These are phyloP conservation scores for Dicentrarchus labrax DNA, from an alignment of 2,113 vertebrate genomes.

Conservation along the genomic window DNA sequence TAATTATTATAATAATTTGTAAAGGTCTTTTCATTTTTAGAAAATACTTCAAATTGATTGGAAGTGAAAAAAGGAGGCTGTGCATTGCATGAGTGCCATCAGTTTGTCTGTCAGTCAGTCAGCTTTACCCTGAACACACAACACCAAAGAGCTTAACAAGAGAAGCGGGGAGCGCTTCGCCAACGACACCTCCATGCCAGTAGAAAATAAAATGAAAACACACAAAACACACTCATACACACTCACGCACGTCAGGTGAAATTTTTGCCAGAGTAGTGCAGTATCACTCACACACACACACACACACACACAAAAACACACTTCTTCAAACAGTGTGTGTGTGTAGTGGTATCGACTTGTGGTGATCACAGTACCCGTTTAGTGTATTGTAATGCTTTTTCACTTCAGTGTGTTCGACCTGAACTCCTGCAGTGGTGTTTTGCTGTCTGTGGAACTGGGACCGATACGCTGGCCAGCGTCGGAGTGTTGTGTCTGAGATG, in stretches of 20 bases:
- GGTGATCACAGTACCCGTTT: conserved; percentile 86
- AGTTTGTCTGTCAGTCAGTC: conserved; percentile 84
- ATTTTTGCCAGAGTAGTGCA: conserved; percentile 84
- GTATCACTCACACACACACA: conserved; percentile 42
- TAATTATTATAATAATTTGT: conserved; percentile 72
- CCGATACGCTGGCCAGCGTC: conserved; percentile 68
- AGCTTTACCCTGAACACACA: conserved; percentile 81
- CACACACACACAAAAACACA: conserved; percentile 38
- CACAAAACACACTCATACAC: conserved; percentile 66
- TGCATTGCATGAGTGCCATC: conserved; percentile 88
- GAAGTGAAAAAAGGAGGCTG: conserved; percentile 86
- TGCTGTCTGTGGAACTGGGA: conserved; percentile 62
- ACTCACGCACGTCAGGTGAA: conserved; percentile 73
- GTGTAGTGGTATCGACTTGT: conserved; percentile 70
- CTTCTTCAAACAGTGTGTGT: conserved; percentile 63
- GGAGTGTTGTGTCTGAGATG: conserved; percentile 72
- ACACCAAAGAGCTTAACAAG: conserved; percentile 79
- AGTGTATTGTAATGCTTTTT: conserved; percentile 81
- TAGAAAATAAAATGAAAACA: conserved; percentile 69
- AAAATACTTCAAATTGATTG: conserved; percentile 84
- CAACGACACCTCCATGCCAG: conserved; percentile 75
- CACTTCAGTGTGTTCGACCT: conserved; percentile 84
- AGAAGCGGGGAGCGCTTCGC: conserved; percentile 76
- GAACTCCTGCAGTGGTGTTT: conserved; percentile 78
- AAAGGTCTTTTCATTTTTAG: conserved; percentile 80